Evolutionary conservation across 2,797 vertebrate genomes (phyloP).

Genomic region (Malurus splendens): DNA sequence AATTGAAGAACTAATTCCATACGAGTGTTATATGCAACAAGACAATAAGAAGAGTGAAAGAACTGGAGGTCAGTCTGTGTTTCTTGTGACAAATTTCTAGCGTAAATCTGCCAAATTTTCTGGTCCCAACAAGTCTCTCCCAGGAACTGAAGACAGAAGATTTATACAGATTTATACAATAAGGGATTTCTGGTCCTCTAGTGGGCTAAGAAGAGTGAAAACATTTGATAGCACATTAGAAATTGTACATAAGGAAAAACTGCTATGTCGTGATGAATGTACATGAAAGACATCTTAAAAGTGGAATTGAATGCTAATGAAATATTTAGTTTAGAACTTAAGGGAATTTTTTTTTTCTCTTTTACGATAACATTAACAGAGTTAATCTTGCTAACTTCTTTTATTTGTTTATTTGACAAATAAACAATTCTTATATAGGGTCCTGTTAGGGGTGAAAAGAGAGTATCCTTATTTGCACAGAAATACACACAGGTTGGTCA

Average conservation of each 20-base stretch:
- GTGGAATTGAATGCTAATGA: background rate
- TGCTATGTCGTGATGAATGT: background rate
- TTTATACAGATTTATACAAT: background rate
- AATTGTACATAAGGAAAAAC: background rate
- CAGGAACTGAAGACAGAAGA: background rate
- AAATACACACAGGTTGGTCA: background rate
- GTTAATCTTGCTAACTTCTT: background rate
- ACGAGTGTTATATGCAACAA: background rate
- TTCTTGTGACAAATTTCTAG: background rate
- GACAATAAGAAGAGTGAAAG: background rate
- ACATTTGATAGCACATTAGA: background rate
- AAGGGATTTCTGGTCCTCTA: background rate
- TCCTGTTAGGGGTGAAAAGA: background rate
- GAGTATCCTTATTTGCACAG: background rate
- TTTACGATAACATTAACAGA: background rate
- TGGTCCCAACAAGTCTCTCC: background rate
- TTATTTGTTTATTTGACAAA: background rate
- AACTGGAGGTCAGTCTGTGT: background rate
- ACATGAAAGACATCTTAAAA: background rate
- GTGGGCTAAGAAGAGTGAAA: background rate
- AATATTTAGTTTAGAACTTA: background rate
- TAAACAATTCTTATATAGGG: background rate
- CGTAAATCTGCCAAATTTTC: background rate
- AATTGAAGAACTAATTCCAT: background rate
- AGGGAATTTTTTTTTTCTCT: background rate